These are phyloP conservation scores for Syrista parreyssii DNA, from an alignment of 2,888 invertebrate species.

Conservation along the genomic window DNA sequence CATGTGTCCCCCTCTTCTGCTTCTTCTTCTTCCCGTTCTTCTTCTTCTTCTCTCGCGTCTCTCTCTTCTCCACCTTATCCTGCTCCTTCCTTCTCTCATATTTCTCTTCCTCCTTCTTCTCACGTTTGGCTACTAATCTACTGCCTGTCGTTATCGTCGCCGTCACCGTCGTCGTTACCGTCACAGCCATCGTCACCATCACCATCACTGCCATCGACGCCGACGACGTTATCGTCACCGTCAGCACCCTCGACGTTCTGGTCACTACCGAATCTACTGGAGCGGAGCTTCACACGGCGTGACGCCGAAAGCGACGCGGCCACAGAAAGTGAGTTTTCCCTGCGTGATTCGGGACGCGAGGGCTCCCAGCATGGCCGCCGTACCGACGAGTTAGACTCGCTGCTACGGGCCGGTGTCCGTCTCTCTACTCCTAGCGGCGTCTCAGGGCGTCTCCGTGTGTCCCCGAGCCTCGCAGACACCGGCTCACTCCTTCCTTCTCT, in stretches of 20 bases:
- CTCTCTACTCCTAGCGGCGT: neutral
- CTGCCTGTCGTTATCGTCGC: neutral
- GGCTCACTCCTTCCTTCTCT: slow-evolving; percentile 15
- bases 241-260: neutral
- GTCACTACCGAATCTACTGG: neutral
- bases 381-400: slow-evolving; percentile 16
- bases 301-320: slow-evolving; percentile 15
- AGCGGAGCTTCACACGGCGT: neutral
- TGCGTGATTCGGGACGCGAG: slow-evolving; percentile 40
- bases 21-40: slow-evolving; percentile 3
- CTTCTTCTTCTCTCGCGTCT: neutral
- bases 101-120: neutral
- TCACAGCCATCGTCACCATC: neutral
- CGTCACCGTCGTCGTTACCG: neutral
- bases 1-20: slow-evolving; percentile 40
- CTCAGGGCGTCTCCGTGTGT: slow-evolving; percentile 6
- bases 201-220: neutral
- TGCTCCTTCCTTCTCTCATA: neutral
- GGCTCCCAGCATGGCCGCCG: slow-evolving; percentile 51
- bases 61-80: neutral
- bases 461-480: slow-evolving; percentile 11
- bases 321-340: slow-evolving; percentile 20
- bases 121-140: neutral
- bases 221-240: neutral
- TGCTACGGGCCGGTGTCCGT: slow-evolving; percentile 9